These are phyloP conservation scores for Prunella fulvescens DNA, from an alignment of 2,113 vertebrate genomes.

Conservation along the genomic window DNA sequence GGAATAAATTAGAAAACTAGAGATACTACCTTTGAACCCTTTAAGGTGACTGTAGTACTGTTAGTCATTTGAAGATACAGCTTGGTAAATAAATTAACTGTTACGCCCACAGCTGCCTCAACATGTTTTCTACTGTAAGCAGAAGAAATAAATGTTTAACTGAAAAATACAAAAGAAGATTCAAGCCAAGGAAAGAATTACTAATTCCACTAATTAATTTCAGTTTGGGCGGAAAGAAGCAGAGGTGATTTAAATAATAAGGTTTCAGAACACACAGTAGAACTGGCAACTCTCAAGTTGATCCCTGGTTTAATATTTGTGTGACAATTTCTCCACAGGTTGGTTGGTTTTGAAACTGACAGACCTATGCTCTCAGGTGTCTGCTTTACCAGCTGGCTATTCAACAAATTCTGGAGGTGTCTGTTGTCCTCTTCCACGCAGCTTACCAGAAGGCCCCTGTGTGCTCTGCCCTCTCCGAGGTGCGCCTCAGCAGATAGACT, in stretches of 20 bases:
- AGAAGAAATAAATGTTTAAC: not conserved
- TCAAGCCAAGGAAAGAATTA: not conserved
- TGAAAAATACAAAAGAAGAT: not conserved
- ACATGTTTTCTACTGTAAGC: not conserved
- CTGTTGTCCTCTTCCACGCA: not conserved
- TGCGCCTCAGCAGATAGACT: slow-evolving; percentile 90
- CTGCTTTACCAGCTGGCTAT: not conserved
- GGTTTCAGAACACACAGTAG: not conserved
- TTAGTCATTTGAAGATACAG: not conserved
- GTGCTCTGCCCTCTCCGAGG: slow-evolving; percentile 72
- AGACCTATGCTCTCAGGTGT: not conserved
- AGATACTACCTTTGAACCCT: not conserved
- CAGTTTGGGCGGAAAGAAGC: not conserved
- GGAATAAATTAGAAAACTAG: not conserved
- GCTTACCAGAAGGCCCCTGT: slow-evolving; percentile 22
- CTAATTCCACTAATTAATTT: not conserved
- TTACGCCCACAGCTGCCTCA: not conserved
- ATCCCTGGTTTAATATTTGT: not conserved
- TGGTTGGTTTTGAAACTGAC: not conserved
- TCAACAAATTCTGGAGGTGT: not conserved
- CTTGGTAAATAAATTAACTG: not conserved
- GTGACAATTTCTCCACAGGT: not conserved
- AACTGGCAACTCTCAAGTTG: not conserved
- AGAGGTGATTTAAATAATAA: not conserved
- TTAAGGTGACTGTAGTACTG: not conserved